phyloP scores from a whole-genome alignment of 2,113 vertebrate genomes.

The Melanotaenia duboulayi region DNA sequence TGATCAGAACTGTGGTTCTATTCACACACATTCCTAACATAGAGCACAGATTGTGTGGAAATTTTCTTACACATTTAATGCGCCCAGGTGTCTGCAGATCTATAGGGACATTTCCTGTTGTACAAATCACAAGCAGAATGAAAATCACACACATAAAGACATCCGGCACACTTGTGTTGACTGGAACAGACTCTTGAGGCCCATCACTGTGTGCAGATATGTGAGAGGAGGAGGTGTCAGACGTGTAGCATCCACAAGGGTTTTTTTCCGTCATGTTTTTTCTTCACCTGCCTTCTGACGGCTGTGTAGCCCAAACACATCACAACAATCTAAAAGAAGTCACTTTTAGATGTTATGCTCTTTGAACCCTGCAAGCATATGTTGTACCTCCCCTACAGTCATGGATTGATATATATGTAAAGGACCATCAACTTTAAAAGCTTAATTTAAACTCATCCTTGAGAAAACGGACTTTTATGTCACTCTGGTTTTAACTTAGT shows the following conservation, averaged over 20 bases:
- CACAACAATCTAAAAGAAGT: neutral
- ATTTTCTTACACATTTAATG: too few species aligned
- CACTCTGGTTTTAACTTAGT: constrained; percentile 39
- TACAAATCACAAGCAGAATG: too few species aligned
- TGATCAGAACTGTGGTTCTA: too few species aligned
- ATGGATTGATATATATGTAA: constrained; percentile 11
- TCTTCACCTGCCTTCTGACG: neutral
- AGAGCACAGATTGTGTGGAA: too few species aligned
- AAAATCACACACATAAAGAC: constrained; percentile 2
- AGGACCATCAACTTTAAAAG: constrained; percentile 36
- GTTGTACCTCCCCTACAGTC: neutral
- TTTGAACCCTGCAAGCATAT: too few species aligned
- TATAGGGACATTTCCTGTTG: too few species aligned
- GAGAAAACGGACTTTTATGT: constrained; percentile 29
- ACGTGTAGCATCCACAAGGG: constrained; percentile 19
- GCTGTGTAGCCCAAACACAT: constrained; percentile 11
- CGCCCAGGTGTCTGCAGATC: too few species aligned
- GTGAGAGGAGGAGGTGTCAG: constrained; percentile 49
- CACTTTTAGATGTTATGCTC: neutral
- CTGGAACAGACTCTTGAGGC: constrained; percentile 22
- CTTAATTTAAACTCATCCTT: constrained; percentile 32
- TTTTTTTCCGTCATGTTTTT: constrained; percentile 10
- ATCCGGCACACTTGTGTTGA: constrained; percentile 20
- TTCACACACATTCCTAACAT: too few species aligned
- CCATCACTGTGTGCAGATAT: constrained; percentile 27